Conservation (phyloP, 2,888 invertebrate genomes). For the Heliconius hortense region DNA sequence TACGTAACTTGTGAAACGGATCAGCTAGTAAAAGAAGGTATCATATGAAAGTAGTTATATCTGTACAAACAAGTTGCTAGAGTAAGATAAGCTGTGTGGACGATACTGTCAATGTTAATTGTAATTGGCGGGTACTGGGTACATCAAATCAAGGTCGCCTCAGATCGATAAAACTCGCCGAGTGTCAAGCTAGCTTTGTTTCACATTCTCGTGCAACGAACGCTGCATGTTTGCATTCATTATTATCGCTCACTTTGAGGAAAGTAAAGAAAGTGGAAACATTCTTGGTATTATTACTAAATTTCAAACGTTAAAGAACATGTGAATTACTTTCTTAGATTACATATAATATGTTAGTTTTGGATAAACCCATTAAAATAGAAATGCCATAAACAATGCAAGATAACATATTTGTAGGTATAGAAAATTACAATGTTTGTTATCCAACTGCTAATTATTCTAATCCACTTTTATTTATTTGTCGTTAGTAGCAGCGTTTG, state of each 20-base stretch:
- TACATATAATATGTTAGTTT: not conserved
- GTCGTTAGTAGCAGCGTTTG: not conserved
- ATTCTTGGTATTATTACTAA: slow-evolving; percentile 54
- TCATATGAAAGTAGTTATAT: slow-evolving; percentile 4
- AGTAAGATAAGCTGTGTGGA: slow-evolving; percentile 55
- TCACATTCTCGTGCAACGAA: slow-evolving; percentile 48
- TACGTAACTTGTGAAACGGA: not conserved
- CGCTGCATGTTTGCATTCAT: slow-evolving; percentile 57
- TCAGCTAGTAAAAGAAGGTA: not conserved
- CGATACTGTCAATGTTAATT: slow-evolving; percentile 72
- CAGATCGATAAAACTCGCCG: slow-evolving; percentile 65
- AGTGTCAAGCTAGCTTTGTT: slow-evolving; percentile 47
- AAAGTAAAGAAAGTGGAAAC: slow-evolving; percentile 77
- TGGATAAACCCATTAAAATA: not conserved
- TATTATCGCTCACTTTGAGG: slow-evolving; percentile 54
- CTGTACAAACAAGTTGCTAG: not conserved
- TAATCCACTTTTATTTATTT: not conserved
- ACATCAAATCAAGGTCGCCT: slow-evolving; percentile 74
- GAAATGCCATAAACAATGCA: not conserved
- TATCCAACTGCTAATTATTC: not conserved
- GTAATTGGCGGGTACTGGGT: slow-evolving; percentile 55
- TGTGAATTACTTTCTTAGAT: not conserved
- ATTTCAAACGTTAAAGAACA: slow-evolving; percentile 25
- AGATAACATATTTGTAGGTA: not conserved
- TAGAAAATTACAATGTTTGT: not conserved